phyloP scores from a whole-genome alignment of 35 echinoderm and acorn worm genomes.

The Apostichopus californicus region DNA sequence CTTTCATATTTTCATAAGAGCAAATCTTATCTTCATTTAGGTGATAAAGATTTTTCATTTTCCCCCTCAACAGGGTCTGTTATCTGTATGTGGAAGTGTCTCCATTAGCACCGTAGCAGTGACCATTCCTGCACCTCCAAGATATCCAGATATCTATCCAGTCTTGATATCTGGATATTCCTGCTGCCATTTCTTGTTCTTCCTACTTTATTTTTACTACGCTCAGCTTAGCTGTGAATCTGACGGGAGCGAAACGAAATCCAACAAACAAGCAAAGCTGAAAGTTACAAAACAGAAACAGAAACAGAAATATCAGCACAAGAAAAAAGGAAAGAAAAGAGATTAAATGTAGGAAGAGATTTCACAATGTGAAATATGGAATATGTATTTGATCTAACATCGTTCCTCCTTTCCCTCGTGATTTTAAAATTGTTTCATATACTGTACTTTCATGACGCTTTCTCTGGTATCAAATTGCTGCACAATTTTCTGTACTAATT shows the following conservation, averaged over 20 bases:
- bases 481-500: too few relatives aligned
- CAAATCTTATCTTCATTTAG: too few relatives aligned
- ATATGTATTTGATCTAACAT: too few relatives aligned
- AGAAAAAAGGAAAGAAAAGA: conserved; percentile 22
- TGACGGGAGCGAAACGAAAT: neutral
- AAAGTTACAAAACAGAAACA: neutral
- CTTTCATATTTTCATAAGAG: too few relatives aligned
- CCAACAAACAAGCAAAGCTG: neutral
- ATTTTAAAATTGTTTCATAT: too few relatives aligned
- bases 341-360: neutral
- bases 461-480: too few relatives aligned
- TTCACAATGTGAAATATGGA: too few relatives aligned
- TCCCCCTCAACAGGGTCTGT: conserved; percentile 49
- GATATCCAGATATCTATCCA: conserved; percentile 84
- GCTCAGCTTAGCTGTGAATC: conserved; percentile 57
- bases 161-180: conserved; percentile 77
- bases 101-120: conserved; percentile 55
- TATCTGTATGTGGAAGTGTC: conserved; percentile 63
- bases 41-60: conserved; percentile 19
- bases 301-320: conserved; percentile 23
- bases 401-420: too few relatives aligned
- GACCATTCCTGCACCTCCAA: conserved; percentile 52
- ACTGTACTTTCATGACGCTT: too few relatives aligned
- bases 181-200: conserved; percentile 88
- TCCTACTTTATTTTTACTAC: conserved; percentile 72